phyloP scores from a whole-genome alignment of 2,113 vertebrate species.

The Climacteris rufus region DNA sequence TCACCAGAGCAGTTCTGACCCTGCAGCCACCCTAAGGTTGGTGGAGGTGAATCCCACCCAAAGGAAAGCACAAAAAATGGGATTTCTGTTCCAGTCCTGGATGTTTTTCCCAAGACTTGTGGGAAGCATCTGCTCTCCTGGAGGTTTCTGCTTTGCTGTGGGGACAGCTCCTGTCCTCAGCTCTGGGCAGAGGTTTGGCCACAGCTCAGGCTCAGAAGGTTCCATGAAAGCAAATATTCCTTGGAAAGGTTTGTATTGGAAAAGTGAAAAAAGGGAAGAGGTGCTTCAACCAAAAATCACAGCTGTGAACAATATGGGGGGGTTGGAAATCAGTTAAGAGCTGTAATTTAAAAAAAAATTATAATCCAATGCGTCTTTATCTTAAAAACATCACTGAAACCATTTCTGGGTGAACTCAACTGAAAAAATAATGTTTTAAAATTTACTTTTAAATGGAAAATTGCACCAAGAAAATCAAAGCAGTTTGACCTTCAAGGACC shows the following conservation, averaged over 20 bases:
- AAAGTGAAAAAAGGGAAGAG: not conserved
- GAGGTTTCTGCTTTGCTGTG: not conserved
- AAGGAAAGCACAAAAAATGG: not conserved
- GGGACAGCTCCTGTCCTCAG: not conserved
- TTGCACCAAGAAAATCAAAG: not conserved
- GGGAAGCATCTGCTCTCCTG: not conserved
- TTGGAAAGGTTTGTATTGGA: rapidly evolving
- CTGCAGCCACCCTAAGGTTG: not conserved
- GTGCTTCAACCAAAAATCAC: no score
- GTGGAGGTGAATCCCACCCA: not conserved
- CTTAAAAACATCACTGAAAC: not conserved
- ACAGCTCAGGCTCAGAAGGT: not conserved
- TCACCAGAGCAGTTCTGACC: not conserved
- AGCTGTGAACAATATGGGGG: not conserved
- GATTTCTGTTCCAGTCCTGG: rapidly evolving
- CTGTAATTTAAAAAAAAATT: not conserved
- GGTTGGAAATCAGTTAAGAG: not conserved
- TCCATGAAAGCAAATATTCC: not conserved
- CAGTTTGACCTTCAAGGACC: not conserved
- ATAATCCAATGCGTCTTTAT: not conserved
- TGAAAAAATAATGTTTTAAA: not conserved
- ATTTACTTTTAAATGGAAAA: not conserved
- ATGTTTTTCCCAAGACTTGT: not conserved
- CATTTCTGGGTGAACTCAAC: not conserved
- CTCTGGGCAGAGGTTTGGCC: not conserved